Evolutionary conservation across 2,113 vertebrate genomes (phyloP).

Genomic region (Plectropomus leopardus): DNA sequence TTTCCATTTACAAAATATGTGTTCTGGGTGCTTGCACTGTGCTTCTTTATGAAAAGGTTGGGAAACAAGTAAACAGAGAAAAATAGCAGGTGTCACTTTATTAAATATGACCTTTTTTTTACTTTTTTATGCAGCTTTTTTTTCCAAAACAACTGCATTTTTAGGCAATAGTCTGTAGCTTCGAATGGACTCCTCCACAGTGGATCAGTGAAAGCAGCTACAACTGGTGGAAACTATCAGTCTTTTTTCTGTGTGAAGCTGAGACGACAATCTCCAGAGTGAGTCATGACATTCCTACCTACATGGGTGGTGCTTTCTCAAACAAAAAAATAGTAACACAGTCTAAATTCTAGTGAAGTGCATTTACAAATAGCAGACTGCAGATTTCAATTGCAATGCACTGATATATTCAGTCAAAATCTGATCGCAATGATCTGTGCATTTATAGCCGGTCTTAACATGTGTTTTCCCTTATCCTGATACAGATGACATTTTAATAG

Average conservation of each 20-base stretch:
- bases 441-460: not conserved
- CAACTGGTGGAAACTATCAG: not conserved
- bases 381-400: not conserved
- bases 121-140: not conserved
- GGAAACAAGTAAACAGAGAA: conserved; percentile 14
- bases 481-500: conserved; percentile 60
- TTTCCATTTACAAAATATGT: conserved; percentile 13
- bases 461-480: conserved; percentile 24
- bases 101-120: conserved; percentile 4
- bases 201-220: not conserved
- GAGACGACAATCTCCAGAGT: conserved; percentile 12
- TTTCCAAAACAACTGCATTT: not conserved
- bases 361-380: not conserved
- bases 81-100: not conserved
- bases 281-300: conserved; percentile 8
- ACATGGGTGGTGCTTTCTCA: conserved; percentile 14
- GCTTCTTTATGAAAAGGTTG: conserved; percentile 4
- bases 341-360: not conserved
- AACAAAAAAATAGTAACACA: not conserved
- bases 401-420: not conserved
- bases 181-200: not conserved
- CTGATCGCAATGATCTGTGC: not conserved
- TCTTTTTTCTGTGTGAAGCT: conserved; percentile 13
- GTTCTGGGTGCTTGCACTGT: not conserved
- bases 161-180: no score